Conservation (phyloP, 2,113 vertebrate species). For the Lophura nycthemera region DNA sequence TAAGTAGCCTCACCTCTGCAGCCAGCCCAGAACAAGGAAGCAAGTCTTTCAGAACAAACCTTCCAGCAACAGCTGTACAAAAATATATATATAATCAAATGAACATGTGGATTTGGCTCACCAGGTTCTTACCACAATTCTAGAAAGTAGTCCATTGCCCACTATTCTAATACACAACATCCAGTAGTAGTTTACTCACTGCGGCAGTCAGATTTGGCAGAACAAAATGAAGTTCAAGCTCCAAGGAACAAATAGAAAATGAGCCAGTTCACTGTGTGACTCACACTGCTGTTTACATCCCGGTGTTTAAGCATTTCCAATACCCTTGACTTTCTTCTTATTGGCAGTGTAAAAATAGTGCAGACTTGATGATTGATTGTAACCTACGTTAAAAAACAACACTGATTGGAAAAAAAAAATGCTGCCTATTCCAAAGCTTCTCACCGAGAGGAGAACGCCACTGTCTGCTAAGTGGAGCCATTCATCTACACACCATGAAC, state of each 20-base stretch:
- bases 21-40: slow-evolving; percentile 10
- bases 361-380: slow-evolving; percentile 32
- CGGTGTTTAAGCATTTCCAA: background rate
- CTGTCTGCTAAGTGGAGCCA: background rate
- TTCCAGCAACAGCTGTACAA: slow-evolving; percentile 33
- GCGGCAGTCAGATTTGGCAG: slow-evolving; percentile 59
- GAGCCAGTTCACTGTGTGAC: slow-evolving; percentile 6
- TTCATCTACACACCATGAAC: background rate
- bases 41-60: background rate
- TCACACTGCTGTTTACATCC: slow-evolving; percentile 12
- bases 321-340: slow-evolving; percentile 20
- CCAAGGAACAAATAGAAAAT: slow-evolving; percentile 20
- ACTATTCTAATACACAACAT: background rate
- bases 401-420: background rate
- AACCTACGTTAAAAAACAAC: slow-evolving; percentile 33
- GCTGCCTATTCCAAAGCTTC: background rate
- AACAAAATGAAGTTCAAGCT: slow-evolving; percentile 3
- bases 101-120: slow-evolving; percentile 31
- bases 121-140: slow-evolving; percentile 23
- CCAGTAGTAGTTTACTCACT: slow-evolving; percentile 15
- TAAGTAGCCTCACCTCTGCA: slow-evolving; percentile 23
- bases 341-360: slow-evolving; percentile 44
- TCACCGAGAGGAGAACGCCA: slow-evolving; percentile 22
- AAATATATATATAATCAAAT: background rate
- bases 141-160: background rate